Evolutionary conservation across 2,113 vertebrate genomes (phyloP).

Genomic region (Brachyhypopomus gauderio): DNA sequence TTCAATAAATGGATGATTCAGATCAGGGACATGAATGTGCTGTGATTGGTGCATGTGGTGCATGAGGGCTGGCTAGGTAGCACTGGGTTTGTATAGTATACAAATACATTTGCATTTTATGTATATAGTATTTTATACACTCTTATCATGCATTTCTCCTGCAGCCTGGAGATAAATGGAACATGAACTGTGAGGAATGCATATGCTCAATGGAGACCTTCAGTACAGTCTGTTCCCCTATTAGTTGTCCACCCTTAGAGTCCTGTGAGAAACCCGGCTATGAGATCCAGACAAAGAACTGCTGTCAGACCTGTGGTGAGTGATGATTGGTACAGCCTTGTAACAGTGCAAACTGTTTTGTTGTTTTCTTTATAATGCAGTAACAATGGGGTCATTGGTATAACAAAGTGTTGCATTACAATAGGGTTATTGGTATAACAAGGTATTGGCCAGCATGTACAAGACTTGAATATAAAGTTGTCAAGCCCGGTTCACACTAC

Average conservation of each 20-base stretch:
- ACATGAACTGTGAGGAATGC: slow-evolving; percentile 29
- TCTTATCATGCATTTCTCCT: background rate
- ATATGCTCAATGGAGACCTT: slow-evolving; percentile 21
- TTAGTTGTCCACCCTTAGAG: background rate
- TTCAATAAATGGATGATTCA: no score
- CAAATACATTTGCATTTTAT: background rate
- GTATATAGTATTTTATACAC: background rate
- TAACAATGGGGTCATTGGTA: no score
- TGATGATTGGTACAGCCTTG: background rate
- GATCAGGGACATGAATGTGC: no score
- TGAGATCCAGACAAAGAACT: slow-evolving; percentile 27
- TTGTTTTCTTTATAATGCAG: no score
- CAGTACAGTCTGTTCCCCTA: slow-evolving; percentile 11
- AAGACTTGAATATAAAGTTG: no score
- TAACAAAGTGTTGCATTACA: no score
- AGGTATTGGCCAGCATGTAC: no score
- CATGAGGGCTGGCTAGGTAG: no score
- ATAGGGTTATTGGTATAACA: no score
- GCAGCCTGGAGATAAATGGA: slow-evolving; percentile 52
- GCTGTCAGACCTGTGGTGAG: slow-evolving; percentile 53
- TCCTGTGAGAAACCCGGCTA: slow-evolving; percentile 25
- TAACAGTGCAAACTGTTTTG: background rate
- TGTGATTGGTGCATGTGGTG: no score
- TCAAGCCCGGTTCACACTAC: no score
- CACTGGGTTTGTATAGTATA: background rate